These are phyloP conservation scores for Diadophis punctatus DNA, from an alignment of 2,113 vertebrate genomes.

Conservation along the genomic window DNA sequence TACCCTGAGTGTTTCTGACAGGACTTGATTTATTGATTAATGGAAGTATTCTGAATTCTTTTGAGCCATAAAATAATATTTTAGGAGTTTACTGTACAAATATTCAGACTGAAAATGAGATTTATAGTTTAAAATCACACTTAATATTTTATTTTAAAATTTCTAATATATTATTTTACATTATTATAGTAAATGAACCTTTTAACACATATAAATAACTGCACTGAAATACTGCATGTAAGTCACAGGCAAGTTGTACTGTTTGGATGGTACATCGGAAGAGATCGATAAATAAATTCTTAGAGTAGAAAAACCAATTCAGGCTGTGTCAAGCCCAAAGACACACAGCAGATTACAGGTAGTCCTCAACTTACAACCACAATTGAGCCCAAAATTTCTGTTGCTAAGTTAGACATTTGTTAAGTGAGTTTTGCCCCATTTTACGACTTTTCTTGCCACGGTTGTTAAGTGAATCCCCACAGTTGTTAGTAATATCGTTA, in stretches of 20 bases:
- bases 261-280: not conserved
- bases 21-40: not conserved
- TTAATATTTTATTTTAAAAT: not conserved
- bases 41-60: not conserved
- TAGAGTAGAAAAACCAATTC: not conserved
- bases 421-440: not conserved
- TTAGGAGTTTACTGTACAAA: not conserved
- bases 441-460: not conserved
- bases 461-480: not conserved
- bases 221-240: not conserved
- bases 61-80: not conserved
- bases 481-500: not conserved
- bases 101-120: not conserved
- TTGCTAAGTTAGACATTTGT: not conserved
- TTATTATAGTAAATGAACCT: not conserved
- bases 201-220: not conserved
- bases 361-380: not conserved
- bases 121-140: not conserved
- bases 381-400: not conserved
- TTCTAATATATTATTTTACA: not conserved
- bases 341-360: not conserved
- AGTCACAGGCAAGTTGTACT: not conserved
- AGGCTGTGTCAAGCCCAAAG: not conserved
- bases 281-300: not conserved
- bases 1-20: not conserved